A percentile compares a stretch with the other conserved stretches of the same genome.
Conservation (phyloP, 1,140 invertebrate genomes). For the Dryas iulia region DNA sequence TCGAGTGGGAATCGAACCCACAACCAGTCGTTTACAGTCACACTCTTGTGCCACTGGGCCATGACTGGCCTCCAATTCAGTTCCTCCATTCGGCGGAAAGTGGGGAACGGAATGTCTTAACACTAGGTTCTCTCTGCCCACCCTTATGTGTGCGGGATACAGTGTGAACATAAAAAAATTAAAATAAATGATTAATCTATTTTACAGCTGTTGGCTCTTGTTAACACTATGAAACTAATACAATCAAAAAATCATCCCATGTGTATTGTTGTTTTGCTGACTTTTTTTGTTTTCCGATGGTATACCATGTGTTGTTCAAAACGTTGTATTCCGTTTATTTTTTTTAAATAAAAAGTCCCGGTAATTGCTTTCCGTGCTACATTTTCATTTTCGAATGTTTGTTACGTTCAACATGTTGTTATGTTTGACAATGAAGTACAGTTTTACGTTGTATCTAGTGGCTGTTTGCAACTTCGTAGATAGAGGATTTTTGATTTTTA, state of each 20-base stretch:
- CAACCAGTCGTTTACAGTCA: too few species aligned
- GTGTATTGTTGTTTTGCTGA: neutral
- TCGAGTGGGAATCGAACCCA: too few species aligned
- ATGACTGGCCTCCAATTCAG: too few species aligned
- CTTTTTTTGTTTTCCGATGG: conserved; percentile 9
- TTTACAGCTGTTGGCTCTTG: neutral
- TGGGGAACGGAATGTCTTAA: too few species aligned
- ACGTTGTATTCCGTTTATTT: conserved; percentile 7
- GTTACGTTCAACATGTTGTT: neutral
- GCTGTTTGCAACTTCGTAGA: too few species aligned
- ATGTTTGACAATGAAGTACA: neutral
- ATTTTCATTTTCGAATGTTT: neutral
- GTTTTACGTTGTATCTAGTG: too few species aligned
- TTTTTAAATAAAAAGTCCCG: neutral
- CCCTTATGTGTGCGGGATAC: too few species aligned
- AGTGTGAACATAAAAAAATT: too few species aligned
- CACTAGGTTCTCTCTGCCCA: too few species aligned
- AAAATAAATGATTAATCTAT: neutral
- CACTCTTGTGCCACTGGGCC: too few species aligned
- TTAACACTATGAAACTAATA: conserved; percentile 1
- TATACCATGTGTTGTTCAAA: neutral
- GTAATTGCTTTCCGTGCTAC: neutral
- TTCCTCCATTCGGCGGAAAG: too few species aligned
- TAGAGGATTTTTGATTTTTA: too few species aligned
- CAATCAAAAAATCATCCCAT: conserved; percentile 7